Evolutionary conservation across 2,797 vertebrate genomes (phyloP), one percentile per base, ranked within the genome.

Genomic region (Phoebastria nigripes): DNA sequence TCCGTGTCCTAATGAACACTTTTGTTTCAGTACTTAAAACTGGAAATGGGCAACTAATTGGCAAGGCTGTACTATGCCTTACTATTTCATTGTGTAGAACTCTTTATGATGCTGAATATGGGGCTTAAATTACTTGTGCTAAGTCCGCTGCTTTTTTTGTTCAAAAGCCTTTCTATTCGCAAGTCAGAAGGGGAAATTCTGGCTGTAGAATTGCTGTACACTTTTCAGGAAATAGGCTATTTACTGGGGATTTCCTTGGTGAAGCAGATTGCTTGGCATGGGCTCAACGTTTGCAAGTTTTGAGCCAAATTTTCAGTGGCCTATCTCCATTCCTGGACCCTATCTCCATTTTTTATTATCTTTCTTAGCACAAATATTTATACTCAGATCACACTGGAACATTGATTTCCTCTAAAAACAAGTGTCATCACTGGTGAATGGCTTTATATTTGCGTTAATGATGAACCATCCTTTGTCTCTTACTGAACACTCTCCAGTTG

Each of bases 191-290:
- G 71, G 71, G 44, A 85, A 89, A 15, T 92, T 90, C 61, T 89
- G 59, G 20, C 78, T 82, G 19, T 49, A 56, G 63, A 80, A 56
- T 31, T 76, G 47, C 70, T 80, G 44, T 56, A 66, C 15, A 10
- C 81, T 92, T 92, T 90, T 93, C 73, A 95, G 71, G 87, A 96
- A 96, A 95, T 54, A 52, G 70, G 10, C 22, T 81, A 1, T 94
- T 95, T 94, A 65, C 71, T 91, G 94, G 88, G 49, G 31, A 54
- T 95, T 96, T 95, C 92, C 87, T 89, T 89, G 78, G 81, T 78
- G 88, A 85, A 92, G 31, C 5, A 47, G 33, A 61, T 86, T 93
- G 42, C n/a, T 87, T 92, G 78, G 47, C 78, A 54, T 4, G 4
- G 12, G 6, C 29, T 93, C 49, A 87, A 44, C 0, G 0, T 47